Conservation (phyloP, 2,113 vertebrate species). For the Corvus moneduloides region DNA sequence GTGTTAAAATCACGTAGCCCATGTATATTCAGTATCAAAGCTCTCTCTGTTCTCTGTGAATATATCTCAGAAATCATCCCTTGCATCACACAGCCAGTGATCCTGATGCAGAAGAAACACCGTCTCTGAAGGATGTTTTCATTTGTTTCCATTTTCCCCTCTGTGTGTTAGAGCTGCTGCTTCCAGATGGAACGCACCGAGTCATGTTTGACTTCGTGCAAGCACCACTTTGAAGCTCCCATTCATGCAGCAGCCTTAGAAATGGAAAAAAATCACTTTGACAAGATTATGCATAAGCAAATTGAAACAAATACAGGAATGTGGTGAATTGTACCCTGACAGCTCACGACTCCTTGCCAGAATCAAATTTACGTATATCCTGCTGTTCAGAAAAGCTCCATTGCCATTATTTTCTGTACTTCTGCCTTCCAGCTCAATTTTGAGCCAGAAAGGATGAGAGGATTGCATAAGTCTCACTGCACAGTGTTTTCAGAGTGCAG, state of each 20-base stretch:
- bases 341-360: background rate
- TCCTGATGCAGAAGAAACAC: background rate
- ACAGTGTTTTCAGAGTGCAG: background rate
- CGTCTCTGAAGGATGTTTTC: background rate
- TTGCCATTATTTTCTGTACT: background rate
- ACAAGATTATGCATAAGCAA: background rate
- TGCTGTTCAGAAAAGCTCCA: background rate
- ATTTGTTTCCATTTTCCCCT: slow-evolving; percentile 27
- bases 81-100: background rate
- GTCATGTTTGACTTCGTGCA: background rate
- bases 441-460: background rate
- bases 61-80: background rate
- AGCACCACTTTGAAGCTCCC: background rate
- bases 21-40: background rate
- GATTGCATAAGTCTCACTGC: background rate
- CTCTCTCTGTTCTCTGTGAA: background rate
- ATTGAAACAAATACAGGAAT: background rate
- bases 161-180: background rate
- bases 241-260: background rate
- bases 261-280: background rate
- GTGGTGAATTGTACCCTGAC: background rate
- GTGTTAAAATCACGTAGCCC: background rate
- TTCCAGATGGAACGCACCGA: background rate
- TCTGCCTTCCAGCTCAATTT: background rate
- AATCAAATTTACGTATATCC: background rate